Base-by-base conservation (phyloP, 2,113 vertebrate species). In the Brachyistius frenatus region DNA sequence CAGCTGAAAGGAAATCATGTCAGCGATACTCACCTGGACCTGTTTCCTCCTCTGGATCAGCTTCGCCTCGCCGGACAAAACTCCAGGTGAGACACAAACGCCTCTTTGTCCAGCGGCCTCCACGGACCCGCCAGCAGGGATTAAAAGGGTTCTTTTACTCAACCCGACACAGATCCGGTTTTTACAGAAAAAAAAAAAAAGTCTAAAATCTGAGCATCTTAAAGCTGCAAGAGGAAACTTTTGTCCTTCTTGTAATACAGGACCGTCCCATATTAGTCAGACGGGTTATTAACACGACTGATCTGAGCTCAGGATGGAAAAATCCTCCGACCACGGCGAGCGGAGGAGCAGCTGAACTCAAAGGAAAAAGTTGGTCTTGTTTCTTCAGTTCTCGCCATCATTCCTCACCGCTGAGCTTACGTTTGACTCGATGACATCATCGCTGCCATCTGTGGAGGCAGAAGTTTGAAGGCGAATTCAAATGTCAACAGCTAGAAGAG, bases 71-170 rank as follows among this genome's bases (percentile, higher is more conserved):
- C 86, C 80, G 86, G 73, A 92, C 76, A 88, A 87, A 86, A 81
- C 79, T 0, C 86, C 91, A 89, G 93, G 93, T 93, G 70, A 10
- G 89, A 86, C 71, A 91, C 87, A 90, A 77, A 62, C 14, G 4
- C 61, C 64, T 73, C 86, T 87, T 90, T 91, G 89, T 91, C 15
- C 53, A 0, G 44, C 36, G 7, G 58, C 41, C 6, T n/a, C 11
- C 32, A 35, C 62, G 9, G 85, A 80, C 69, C 85, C 53, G 23
- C 5, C 44, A 35, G 37, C 58, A 15, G n/a, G n/a, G 46, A 30
- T 64, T 44, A 35, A 65, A 52, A 65, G 16, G 63, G 44, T 73
- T 66, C 54, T 36, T 65, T 55, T 58, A 10, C 82, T 66, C 11
- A 39, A 66, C 44, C 55, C 0, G 79, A 81, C 5, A 78, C 67